Conservation (phyloP, 2,888 invertebrate genomes). For the Thyatira batis region DNA sequence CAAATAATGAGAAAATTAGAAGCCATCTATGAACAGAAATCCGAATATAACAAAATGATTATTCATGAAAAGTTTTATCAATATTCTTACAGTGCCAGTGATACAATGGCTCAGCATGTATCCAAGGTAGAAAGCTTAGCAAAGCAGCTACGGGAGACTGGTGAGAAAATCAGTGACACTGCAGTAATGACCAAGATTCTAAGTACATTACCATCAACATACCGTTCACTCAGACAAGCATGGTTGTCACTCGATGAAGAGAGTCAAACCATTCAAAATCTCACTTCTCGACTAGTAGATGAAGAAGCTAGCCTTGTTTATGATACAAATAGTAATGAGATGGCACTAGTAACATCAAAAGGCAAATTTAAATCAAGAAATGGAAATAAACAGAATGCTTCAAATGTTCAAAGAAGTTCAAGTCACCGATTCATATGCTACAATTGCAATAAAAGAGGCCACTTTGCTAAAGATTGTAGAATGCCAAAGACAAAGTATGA, state of each 20-base stretch:
- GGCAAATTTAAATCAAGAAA: no score
- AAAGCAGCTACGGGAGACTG: slow-evolving; percentile 18
- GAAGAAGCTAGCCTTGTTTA: slow-evolving; percentile 20
- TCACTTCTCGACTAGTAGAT: slow-evolving; percentile 28
- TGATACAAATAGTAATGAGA: not conserved
- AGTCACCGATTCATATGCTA: slow-evolving; percentile 31
- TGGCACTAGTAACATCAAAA: no score
- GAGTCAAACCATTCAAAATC: slow-evolving; percentile 20
- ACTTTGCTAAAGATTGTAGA: slow-evolving; percentile 31
- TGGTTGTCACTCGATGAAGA: slow-evolving; percentile 28
- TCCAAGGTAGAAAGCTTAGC: slow-evolving; percentile 28
- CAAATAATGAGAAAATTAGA: slow-evolving; percentile 21
- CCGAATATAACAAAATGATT: slow-evolving; percentile 24
- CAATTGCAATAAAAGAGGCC: slow-evolving; percentile 29
- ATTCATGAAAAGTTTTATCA: slow-evolving; percentile 20
- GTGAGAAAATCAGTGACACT: slow-evolving; percentile 30
- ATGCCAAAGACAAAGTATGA: slow-evolving; percentile 14
- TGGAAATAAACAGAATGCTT: no score
- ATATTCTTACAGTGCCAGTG: slow-evolving; percentile 23
- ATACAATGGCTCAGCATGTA: slow-evolving; percentile 29
- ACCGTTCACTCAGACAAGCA: slow-evolving; percentile 26
- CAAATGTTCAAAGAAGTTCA: not conserved
- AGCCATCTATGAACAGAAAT: slow-evolving; percentile 23
- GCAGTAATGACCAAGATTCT: slow-evolving; percentile 37
- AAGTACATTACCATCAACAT: slow-evolving; percentile 25